Base-by-base conservation (phyloP, 1,140 invertebrate species). In the Lucilia cuprina region DNA sequence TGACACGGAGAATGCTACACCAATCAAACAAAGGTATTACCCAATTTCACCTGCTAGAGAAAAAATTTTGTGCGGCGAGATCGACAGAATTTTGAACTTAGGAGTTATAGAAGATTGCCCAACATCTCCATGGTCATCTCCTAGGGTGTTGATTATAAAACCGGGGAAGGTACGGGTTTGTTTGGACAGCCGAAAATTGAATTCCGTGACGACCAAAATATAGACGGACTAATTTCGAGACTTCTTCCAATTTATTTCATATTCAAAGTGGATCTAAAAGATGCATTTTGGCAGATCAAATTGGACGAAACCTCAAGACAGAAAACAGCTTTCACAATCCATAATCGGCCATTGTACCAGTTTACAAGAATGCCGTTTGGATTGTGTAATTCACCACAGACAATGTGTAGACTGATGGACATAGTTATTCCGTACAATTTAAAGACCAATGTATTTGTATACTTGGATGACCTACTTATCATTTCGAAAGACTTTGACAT, bases 391-490 rank as follows among this genome's bases (percentile, higher is more conserved):
- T 50, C 60, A 5, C 80, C 84, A 7, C 84, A 84, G 35, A 75
- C 80, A 2, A 82, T 84, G 80, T 75, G 80, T 70, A 55, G 84
- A 13, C 30, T 85, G 14, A 85, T 83, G 82, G 82, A 83, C 60
- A 83, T 60, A 21, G 74, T 75, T 9, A 75, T 75, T 12, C 74
- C 74, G 2, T 30, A 19, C 21, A 30, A 34, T 13, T 13, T 75
- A 21, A 75, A 21, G 25, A 21, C 19, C 19, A 75, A 75, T 34
- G 74, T 75, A 7, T 34, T 75, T 14, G 30, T 75, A 14, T 75
- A 75, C 25, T 14, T 75, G 7, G 74, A 75, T 21, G 74, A 75
- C 30, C 25, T 75, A 5, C 25, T 75, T 13, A 21, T 75, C 5
- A 25, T 19, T 34, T 25, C 19, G 8, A 74, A 70, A 5, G 35